These are phyloP conservation scores for Gymnorhina tibicen DNA, from an alignment of 2,113 vertebrate genomes.

Conservation along the genomic window DNA sequence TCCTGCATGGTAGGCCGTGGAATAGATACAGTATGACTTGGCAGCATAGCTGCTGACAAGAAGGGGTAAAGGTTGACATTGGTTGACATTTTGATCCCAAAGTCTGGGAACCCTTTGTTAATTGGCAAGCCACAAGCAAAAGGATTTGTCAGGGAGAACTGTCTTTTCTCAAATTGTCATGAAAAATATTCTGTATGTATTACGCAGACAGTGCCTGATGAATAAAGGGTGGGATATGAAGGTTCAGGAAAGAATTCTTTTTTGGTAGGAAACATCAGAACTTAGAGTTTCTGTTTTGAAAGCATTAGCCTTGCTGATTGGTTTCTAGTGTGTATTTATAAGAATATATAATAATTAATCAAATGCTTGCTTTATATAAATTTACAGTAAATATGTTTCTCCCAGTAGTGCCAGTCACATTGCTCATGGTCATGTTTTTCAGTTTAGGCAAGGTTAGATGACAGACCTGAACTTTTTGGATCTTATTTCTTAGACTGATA, in stretches of 20 bases:
- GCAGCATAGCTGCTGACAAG: not conserved
- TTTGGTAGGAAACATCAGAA: not conserved
- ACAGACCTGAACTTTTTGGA: not conserved
- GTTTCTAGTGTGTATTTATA: not conserved
- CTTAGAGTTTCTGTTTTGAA: not conserved
- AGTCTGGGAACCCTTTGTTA: not conserved
- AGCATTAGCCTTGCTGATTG: not conserved
- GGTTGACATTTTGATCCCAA: not conserved
- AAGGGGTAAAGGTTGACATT: not conserved
- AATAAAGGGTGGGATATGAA: not conserved
- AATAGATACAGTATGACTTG: not conserved
- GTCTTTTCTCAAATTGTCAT: not conserved
- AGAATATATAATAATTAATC: not conserved
- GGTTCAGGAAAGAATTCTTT: not conserved
- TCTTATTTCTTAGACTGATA: constrained; percentile 1
- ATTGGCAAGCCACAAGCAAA: not conserved
- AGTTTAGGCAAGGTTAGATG: not conserved
- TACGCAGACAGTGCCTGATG: not conserved
- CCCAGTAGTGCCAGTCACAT: accelerated
- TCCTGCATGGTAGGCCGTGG: not conserved
- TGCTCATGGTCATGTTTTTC: not conserved
- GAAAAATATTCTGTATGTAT: not conserved
- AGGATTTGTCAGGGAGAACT: not conserved
- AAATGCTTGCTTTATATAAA: not conserved
- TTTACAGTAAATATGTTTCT: not conserved